phyloP scores from a whole-genome alignment of 1,140 invertebrate species.

The Phthorimaea operculella region DNA sequence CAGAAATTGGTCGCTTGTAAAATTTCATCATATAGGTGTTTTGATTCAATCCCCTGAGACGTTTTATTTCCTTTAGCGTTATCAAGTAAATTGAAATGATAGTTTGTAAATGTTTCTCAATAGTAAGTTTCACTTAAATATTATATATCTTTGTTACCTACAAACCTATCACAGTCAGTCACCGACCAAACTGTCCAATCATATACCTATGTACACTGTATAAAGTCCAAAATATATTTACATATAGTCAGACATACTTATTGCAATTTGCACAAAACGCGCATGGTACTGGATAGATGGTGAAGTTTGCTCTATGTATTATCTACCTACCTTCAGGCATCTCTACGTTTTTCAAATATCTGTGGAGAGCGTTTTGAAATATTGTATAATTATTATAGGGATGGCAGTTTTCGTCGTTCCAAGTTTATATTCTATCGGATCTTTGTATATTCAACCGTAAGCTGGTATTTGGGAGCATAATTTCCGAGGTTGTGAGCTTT shows the following conservation, averaged over 20 bases:
- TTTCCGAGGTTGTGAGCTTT: conserved; percentile 66
- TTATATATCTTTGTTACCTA: conserved; percentile 31
- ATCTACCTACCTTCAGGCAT: not conserved
- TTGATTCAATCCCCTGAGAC: not conserved
- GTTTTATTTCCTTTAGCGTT: not conserved
- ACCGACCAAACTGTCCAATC: conserved; percentile 25
- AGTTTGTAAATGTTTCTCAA: not conserved
- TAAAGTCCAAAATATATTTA: conserved; percentile 20
- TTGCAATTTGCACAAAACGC: conserved; percentile 5
- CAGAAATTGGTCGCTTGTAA: too few species aligned
- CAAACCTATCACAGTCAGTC: conserved; percentile 41
- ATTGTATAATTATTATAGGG: not conserved
- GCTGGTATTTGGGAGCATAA: conserved; percentile 66
- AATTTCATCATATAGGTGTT: not conserved
- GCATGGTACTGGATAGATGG: not conserved
- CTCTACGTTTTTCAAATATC: not conserved
- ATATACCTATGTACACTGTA: conserved; percentile 33
- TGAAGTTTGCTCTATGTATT: not conserved
- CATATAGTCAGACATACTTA: not conserved
- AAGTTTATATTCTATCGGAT: conserved; percentile 1
- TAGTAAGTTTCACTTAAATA: conserved; percentile 3
- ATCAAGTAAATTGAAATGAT: not conserved
- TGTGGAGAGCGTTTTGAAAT: not conserved
- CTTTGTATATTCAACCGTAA: conserved; percentile 41
- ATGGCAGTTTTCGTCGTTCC: not conserved